Evolutionary conservation across 2,888 invertebrate genomes (phyloP), one percentile per base, ranked within the genome.

Genomic region (Nomada ferruginata): DNA sequence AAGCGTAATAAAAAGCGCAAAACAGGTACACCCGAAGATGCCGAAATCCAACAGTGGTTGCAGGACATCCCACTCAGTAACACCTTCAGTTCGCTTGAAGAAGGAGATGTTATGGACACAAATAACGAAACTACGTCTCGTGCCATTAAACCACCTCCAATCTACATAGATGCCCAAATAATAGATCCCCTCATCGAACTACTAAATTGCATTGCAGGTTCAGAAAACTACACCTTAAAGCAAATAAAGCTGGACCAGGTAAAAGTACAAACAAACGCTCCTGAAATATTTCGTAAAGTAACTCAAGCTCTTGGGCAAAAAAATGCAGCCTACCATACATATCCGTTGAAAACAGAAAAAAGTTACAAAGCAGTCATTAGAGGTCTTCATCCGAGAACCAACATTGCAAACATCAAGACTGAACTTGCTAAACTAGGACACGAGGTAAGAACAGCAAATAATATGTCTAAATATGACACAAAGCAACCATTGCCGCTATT

Each of bases 301-400:
- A 18, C 29, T 9, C 26, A 10, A n/a, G 55, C 47, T 5, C 0
- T 69, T 15, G 63, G 13, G 20, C 36, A 36, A 9, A 76, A 69
- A 53, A 76, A 69, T 26, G 55, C 63, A 2, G 63, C 59, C 9
- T 74, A 42, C 5, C 20, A 74, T 10, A 60, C 66, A 4, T 74
- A 74, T 10, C 66, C 59, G 20, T 3, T 29, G 10, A 74, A 74
- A 9, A 65, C 55, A 47, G 74, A 74, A 9, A 66, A 47, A 60
- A 57, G 60, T 2, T 74, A 74, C 2, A 59, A 60, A 0, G 42
- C 52, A 59, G 52, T 74, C 7, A 10, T 74, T 4, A 36, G 66
- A 23, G 74, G 42, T 2, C 42, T 74, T n/a, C 42, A 74, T 5
- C 60, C 23, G 11, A 74, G 42, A 50, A 74, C 23, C 1, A 23